A percentile compares a stretch with the other conserved stretches of the same genome.
Evolutionary conservation across 1,140 invertebrate genomes (phyloP).

Genomic region (Arion vulgaris): DNA sequence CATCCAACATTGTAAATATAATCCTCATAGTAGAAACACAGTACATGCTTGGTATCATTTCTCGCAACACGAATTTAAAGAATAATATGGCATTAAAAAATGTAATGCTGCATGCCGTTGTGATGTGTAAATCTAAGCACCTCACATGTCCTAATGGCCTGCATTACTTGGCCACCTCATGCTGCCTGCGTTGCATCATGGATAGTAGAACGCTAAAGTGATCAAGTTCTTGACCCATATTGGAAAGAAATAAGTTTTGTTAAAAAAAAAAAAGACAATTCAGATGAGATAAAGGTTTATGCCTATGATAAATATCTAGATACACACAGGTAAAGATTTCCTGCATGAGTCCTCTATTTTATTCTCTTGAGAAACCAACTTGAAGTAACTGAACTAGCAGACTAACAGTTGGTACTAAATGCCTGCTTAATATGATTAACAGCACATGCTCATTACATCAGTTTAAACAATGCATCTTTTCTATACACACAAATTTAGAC

Average conservation of each 20-base stretch:
- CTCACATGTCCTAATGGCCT: not conserved
- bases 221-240: not conserved
- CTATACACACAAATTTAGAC: no score
- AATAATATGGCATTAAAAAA: constrained; percentile 7
- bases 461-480: no score
- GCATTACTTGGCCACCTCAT: not conserved
- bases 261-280: not conserved
- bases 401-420: no score
- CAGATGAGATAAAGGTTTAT: not conserved
- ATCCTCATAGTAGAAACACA: not conserved
- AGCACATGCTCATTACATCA: no score
- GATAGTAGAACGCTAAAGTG: constrained; percentile 7
- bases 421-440: no score
- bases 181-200: constrained; percentile 20
- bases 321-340: not conserved
- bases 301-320: not conserved
- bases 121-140: constrained; percentile 22
- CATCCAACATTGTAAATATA: not conserved
- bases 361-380: not conserved
- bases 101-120: not conserved
- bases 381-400: not conserved
- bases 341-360: not conserved
- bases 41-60: not conserved
- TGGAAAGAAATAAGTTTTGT: constrained; percentile 21
- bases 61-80: not conserved